Evolutionary conservation across 2,888 invertebrate genomes (phyloP).

Genomic region (Lingula anatina): DNA sequence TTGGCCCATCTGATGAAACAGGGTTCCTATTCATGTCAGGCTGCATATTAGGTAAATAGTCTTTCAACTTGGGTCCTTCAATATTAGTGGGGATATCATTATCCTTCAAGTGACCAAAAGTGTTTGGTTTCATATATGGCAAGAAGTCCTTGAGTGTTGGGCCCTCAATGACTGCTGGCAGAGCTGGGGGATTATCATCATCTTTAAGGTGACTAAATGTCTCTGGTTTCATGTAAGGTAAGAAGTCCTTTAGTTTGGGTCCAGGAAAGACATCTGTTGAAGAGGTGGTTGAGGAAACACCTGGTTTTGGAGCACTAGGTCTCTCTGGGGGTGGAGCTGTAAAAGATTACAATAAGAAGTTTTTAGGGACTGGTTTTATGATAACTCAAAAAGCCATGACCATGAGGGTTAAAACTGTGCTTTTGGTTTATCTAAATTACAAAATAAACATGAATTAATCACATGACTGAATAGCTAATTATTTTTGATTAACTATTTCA

Average conservation of each 20-base stretch:
- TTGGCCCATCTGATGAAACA: slow-evolving; percentile 58
- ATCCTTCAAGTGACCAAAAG: slow-evolving; percentile 25
- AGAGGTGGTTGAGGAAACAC: neutral
- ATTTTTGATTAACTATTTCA: no score
- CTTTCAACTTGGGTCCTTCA: slow-evolving; percentile 73
- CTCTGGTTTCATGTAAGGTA: slow-evolving; percentile 66
- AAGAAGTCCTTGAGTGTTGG: slow-evolving; percentile 86
- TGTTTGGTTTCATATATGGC: slow-evolving; percentile 63
- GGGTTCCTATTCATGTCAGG: no score
- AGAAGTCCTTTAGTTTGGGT: slow-evolving; percentile 81
- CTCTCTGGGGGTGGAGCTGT: slow-evolving; percentile 26
- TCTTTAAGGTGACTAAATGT: slow-evolving; percentile 5
- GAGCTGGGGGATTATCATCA: neutral
- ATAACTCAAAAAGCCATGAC: no score
- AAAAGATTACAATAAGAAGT: slow-evolving; percentile 6
- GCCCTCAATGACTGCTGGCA: slow-evolving; percentile 32
- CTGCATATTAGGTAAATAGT: slow-evolving; percentile 78
- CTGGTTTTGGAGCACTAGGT: slow-evolving; percentile 33
- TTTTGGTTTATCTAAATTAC: no score
- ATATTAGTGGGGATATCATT: no score
- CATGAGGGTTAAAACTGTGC: no score
- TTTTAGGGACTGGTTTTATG: no score
- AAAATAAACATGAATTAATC: no score
- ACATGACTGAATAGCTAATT: no score
- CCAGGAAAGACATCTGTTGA: slow-evolving; percentile 33